A percentile compares a stretch with the other conserved stretches of the same genome.
Conservation (phyloP, 2,888 invertebrate species). For the Lycophotia porphyrea region DNA sequence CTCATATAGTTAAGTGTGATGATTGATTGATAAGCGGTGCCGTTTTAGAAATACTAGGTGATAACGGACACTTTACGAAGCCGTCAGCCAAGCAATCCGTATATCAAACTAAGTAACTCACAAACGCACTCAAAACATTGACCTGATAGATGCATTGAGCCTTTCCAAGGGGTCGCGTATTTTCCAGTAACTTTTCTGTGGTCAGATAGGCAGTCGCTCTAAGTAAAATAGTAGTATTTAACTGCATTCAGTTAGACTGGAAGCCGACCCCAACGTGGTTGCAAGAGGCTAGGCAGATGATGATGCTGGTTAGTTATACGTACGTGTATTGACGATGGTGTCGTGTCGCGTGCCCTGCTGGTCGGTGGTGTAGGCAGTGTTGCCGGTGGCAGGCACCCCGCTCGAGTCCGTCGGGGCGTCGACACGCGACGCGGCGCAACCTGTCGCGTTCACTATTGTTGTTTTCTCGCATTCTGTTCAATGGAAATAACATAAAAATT, state of each 20-base stretch:
- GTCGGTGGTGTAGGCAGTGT: slow-evolving; percentile 80
- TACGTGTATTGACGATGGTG: slow-evolving; percentile 73
- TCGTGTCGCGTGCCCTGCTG: slow-evolving; percentile 65
- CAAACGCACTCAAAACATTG: no score
- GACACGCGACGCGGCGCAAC: slow-evolving; percentile 66
- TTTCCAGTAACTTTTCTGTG: neutral
- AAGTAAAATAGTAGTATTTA: neutral
- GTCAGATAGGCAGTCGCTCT: neutral
- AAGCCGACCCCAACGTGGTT: neutral
- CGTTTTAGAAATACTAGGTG: no score
- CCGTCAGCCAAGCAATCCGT: no score
- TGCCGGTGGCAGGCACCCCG: slow-evolving; percentile 61
- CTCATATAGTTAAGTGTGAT: no score
- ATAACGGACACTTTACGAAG: no score
- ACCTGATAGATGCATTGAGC: no score
- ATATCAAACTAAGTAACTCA: no score
- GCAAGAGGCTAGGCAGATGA: neutral
- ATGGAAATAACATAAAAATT: neutral
- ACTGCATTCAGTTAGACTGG: neutral
- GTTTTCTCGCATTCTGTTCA: slow-evolving; percentile 80
- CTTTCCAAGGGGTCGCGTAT: neutral
- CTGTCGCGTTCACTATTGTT: slow-evolving; percentile 72
- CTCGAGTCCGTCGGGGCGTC: slow-evolving; percentile 49
- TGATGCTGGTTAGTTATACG: neutral
- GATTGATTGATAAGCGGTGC: no score